These are phyloP conservation scores for Plecotus auritus DNA, from an alignment of 2,113 vertebrate genomes.

Conservation along the genomic window DNA sequence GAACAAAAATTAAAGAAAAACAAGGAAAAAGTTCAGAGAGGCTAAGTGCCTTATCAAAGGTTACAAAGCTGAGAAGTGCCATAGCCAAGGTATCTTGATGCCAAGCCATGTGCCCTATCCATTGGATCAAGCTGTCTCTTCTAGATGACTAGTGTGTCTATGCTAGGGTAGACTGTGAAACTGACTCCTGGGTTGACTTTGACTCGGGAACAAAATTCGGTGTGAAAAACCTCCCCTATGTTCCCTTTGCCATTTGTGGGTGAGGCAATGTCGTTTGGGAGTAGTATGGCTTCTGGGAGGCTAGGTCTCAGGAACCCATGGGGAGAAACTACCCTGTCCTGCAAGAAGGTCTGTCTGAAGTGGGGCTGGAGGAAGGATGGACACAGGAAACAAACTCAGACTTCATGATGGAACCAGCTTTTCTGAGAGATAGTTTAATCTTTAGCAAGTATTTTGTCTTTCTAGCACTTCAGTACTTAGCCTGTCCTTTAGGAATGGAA, in stretches of 20 bases:
- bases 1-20: background rate
- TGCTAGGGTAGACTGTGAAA: background rate
- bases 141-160: background rate
- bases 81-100: background rate
- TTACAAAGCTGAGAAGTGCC: background rate
- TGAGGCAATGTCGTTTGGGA: background rate
- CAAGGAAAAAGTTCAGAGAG: conserved; percentile 5
- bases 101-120: background rate
- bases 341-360: background rate
- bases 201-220: background rate
- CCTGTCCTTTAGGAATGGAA: background rate
- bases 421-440: background rate
- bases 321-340: background rate
- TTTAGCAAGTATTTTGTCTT: conserved; percentile 40
- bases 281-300: background rate
- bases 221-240: background rate
- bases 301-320: background rate
- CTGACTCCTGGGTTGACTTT: background rate
- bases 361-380: background rate
- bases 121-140: background rate
- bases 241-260: background rate
- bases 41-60: background rate
- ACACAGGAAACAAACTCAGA: background rate
- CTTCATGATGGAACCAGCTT: background rate
- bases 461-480: background rate